phyloP scores from a whole-genome alignment of 2,888 invertebrate genomes.

The Schrankia costaestrigalis region DNA sequence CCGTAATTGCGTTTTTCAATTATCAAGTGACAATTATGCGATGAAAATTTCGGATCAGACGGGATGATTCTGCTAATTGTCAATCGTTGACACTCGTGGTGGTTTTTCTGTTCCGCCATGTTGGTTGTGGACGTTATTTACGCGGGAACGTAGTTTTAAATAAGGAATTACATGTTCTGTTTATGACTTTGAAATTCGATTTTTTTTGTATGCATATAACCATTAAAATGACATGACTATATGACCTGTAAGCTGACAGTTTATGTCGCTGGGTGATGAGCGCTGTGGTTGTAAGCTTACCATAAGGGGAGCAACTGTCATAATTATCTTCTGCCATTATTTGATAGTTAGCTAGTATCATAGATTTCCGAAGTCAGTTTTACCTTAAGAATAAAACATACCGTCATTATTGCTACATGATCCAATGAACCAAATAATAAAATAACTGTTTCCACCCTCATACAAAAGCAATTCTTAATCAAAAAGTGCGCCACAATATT shows the following conservation, averaged over 20 bases:
- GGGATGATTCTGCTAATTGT: slow-evolving; percentile 63
- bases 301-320: too few relatives aligned
- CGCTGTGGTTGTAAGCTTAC: too few relatives aligned
- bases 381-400: too few relatives aligned
- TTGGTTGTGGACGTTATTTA: slow-evolving; percentile 21
- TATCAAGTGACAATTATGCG: slow-evolving; percentile 76
- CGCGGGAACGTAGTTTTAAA: slow-evolving; percentile 8
- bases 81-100: slow-evolving; percentile 42
- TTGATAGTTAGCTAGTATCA: too few relatives aligned
- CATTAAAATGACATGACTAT: too few relatives aligned
- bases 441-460: too few relatives aligned
- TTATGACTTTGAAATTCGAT: slow-evolving; percentile 3
- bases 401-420: too few relatives aligned
- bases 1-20: slow-evolving; percentile 79
- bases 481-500: slow-evolving; percentile 39
- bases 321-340: too few relatives aligned
- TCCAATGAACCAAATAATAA: background rate
- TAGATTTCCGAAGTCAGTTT: too few relatives aligned
- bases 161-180: slow-evolving; percentile 8
- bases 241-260: too few relatives aligned
- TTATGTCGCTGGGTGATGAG: too few relatives aligned
- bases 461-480: slow-evolving; percentile 22
- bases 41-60: slow-evolving; percentile 65
- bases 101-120: slow-evolving; percentile 26
- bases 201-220: too few relatives aligned